phyloP scores from a whole-genome alignment of 2,888 invertebrate genomes.

The Escarpia spicata region DNA sequence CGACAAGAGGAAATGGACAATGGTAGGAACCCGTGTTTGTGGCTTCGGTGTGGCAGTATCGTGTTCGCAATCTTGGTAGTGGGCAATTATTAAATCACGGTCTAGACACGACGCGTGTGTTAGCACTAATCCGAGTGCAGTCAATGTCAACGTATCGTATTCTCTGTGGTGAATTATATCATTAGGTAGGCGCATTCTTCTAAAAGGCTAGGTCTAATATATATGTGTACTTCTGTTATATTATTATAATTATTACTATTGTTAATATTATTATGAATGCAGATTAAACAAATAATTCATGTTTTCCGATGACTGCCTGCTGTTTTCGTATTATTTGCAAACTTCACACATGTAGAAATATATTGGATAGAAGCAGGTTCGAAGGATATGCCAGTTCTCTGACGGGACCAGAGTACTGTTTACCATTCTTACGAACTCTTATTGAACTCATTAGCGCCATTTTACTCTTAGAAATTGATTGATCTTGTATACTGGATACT shows the following conservation, averaged over 20 bases:
- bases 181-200: not conserved
- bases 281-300: not conserved
- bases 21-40: not conserved
- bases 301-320: too few species aligned
- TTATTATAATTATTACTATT: not conserved
- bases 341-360: not conserved
- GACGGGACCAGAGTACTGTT: too few species aligned
- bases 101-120: not conserved
- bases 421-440: not conserved
- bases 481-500: too few species aligned
- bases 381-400: not conserved
- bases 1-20: constrained; percentile 24
- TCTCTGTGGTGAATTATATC: not conserved
- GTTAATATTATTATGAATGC: not conserved
- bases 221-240: not conserved
- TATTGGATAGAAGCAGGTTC: not conserved
- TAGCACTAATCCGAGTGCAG: not conserved
- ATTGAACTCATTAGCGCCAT: too few species aligned
- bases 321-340: too few species aligned
- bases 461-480: too few species aligned
- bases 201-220: too few species aligned
- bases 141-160: not conserved
- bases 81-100: not conserved
- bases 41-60: not conserved
- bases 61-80: not conserved